A percentile compares a stretch with the other conserved stretches of the same genome.
phyloP scores from a whole-genome alignment of 2,888 invertebrate genomes.

The Trisateles emortualis region DNA sequence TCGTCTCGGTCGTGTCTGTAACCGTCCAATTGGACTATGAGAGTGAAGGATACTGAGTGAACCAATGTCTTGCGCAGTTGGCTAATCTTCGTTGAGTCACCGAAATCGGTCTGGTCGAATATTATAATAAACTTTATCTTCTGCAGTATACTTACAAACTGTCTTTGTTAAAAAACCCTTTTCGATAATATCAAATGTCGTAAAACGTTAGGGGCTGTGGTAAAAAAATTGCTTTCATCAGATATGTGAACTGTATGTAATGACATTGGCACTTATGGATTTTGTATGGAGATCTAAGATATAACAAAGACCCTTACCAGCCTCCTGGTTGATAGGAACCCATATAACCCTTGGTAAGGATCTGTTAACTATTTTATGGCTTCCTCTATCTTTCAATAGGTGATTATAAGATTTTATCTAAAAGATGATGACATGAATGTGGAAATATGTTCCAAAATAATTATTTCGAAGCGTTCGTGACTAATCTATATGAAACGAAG shows the following conservation, averaged over 20 bases:
- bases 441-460: background rate
- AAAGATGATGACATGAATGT: background rate
- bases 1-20: no score
- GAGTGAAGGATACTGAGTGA: no score
- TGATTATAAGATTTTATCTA: background rate
- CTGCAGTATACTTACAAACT: constrained; percentile 20
- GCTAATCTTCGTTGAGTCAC: no score
- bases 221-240: constrained; percentile 32
- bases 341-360: background rate
- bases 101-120: no score
- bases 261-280: constrained; percentile 33
- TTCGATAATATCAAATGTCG: constrained; percentile 32
- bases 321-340: background rate
- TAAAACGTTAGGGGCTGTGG: constrained; percentile 25
- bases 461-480: no score
- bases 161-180: constrained; percentile 8
- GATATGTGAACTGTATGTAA: constrained; percentile 30
- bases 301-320: background rate
- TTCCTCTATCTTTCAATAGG: background rate
- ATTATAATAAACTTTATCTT: constrained; percentile 24
- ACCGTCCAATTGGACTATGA: no score
- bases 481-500: no score
- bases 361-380: background rate
- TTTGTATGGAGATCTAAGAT: constrained; percentile 18
- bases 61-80: no score